A percentile compares a stretch with the other conserved stretches of the same genome.
phyloP scores from a whole-genome alignment of 2,113 vertebrate genomes.

The Panurus biarmicus region DNA sequence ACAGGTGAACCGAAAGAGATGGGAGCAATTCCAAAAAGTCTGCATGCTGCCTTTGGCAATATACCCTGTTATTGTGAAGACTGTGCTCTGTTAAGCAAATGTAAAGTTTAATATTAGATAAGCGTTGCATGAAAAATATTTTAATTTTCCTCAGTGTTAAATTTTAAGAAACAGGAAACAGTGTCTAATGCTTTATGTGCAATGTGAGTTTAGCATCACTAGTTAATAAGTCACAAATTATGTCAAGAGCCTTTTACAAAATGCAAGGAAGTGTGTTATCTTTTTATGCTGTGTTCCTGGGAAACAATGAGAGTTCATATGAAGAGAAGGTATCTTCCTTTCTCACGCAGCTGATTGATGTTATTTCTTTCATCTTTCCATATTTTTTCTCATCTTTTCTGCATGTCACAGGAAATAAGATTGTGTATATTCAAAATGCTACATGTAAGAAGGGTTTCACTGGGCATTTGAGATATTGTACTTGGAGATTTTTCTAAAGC shows the following conservation, averaged over 20 bases:
- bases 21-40: conserved; percentile 79
- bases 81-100: conserved; percentile 77
- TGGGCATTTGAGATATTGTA: conserved; percentile 50
- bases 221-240: conserved; percentile 69
- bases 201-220: conserved; percentile 51
- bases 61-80: conserved; percentile 82
- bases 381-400: conserved; percentile 56
- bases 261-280: conserved; percentile 66
- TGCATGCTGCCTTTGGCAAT: conserved; percentile 81
- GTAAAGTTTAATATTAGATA: conserved; percentile 80
- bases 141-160: conserved; percentile 63
- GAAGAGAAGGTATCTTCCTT: conserved; percentile 63
- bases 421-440: conserved; percentile 42
- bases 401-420: conserved; percentile 50
- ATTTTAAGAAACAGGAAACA: conserved; percentile 65
- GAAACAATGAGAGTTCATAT: conserved; percentile 70
- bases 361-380: conserved; percentile 59
- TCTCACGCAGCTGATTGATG: conserved; percentile 53
- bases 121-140: conserved; percentile 66
- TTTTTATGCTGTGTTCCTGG: conserved; percentile 64
- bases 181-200: conserved; percentile 18
- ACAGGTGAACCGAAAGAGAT: conserved; percentile 86
- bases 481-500: conserved; percentile 46
- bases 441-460: conserved; percentile 37
- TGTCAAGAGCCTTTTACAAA: conserved; percentile 65